Percentiles rank a stretch among this genome's conserved stretches.
phyloP scores from a whole-genome alignment of 2,113 vertebrate genomes.

The Heterotis niloticus region DNA sequence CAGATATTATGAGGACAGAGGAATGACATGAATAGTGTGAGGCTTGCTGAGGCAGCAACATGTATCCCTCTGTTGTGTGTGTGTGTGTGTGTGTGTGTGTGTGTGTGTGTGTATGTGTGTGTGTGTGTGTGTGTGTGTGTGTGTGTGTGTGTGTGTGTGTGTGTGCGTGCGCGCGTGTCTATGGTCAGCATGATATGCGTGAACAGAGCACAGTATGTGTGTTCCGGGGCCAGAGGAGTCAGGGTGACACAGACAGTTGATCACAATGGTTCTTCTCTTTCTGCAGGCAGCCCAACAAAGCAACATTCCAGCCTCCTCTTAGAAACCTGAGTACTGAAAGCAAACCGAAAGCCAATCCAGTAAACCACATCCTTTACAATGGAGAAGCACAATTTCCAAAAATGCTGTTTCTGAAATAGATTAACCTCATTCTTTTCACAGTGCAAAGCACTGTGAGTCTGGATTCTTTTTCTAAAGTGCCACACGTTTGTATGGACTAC shows the following conservation, averaged over 20 bases:
- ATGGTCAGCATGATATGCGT: background rate
- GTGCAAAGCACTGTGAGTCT: no score
- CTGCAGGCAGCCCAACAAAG: background rate
- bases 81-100: no score
- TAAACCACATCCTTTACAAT: no score
- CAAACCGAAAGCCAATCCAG: no score
- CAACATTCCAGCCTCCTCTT: background rate
- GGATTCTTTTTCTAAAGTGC: no score
- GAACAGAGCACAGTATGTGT: background rate
- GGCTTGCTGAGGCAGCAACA: background rate
- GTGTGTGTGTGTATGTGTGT: background rate
- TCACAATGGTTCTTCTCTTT: conserved; percentile 32
- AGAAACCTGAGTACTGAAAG: no score
- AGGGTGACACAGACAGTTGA: conserved; percentile 36
- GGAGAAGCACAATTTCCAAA: no score
- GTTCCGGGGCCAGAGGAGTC: background rate
- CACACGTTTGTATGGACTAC: no score
- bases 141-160: background rate
- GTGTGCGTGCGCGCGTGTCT: background rate
- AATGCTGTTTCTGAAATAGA: no score
- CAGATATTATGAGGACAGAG: conserved; percentile 33
- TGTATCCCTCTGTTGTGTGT: no score
- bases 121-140: background rate
- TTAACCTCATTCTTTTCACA: no score
- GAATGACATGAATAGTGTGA: background rate